These are phyloP conservation scores for Stigmatopora nigra DNA, from an alignment of 2,113 vertebrate genomes.

Conservation along the genomic window DNA sequence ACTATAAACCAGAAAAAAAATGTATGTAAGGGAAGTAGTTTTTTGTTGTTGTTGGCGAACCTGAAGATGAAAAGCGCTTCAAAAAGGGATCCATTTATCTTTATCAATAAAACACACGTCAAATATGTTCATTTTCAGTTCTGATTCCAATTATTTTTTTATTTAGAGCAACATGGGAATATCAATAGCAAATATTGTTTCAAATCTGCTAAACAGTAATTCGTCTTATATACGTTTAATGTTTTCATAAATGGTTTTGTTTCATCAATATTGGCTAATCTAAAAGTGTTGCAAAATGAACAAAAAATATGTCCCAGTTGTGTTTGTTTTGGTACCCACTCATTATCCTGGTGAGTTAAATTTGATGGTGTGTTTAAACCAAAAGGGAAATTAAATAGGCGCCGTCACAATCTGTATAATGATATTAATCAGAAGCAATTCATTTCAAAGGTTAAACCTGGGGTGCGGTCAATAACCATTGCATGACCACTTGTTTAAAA, in stretches of 20 bases:
- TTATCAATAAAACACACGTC: not conserved
- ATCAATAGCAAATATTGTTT: not conserved
- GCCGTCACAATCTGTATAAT: not conserved
- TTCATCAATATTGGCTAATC: not conserved
- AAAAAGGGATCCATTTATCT: not conserved
- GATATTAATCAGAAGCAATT: not conserved
- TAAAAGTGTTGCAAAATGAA: not conserved
- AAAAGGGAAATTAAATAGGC: too few relatives aligned
- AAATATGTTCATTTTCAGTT: not conserved
- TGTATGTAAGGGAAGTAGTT: not conserved
- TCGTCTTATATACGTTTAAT: not conserved
- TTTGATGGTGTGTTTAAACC: too few relatives aligned
- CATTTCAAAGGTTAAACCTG: not conserved
- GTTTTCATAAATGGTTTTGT: not conserved
- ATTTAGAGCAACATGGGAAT: not conserved
- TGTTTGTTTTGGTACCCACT: not conserved
- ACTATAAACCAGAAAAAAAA: not conserved
- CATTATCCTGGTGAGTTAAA: too few relatives aligned
- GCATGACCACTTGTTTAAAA: not conserved
- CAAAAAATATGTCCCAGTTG: not conserved
- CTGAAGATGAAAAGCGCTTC: not conserved
- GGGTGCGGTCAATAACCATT: not conserved
- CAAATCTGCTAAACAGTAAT: not conserved
- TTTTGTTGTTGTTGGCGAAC: not conserved
- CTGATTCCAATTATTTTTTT: not conserved